Base-by-base conservation (phyloP, 2,113 vertebrate species). In the Tylochromis polylepis region DNA sequence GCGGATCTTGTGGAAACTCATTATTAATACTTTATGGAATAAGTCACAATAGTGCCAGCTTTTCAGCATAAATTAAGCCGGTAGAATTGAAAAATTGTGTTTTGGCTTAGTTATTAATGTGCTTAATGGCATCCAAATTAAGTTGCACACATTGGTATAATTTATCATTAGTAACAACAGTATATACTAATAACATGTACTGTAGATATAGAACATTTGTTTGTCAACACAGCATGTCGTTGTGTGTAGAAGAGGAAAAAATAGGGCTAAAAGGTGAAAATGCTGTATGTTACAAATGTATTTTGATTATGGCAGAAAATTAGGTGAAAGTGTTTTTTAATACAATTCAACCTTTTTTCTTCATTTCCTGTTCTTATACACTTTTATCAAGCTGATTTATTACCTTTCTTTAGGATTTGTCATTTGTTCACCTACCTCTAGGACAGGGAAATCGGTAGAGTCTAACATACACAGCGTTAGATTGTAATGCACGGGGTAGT, bases 381-480 rank as follows among this genome's bases (percentile, higher is more conserved):
- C 43, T 75, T 75, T 12, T 51, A 51, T 75, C 0, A 75, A 49
- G 22, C 24, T 51, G 18, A 20, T 49, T 49, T 49, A 72, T 72
- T 72, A 27, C 14, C 38, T 72, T 18, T 72, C 3, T 29, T 46
- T 46, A 4, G 67, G 67, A 16, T 27, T 46, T 27, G 2, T 49
- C 67, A 29, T 49, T 1, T 46, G 41, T 29, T 49, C 15, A 27
- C 8, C 1, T 0, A 18, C 0, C 22, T 27, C 8, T 16, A 72
- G 41, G 22, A 43, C 12, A 46, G 67, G 1, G 22, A 41, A 49
- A 29, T 46, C 2, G 0, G 2, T 49, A 49, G 43, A 51, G 43
- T 16, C 43, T 75, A 0, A 77, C 11, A 3, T 27, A 77, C 6
- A 0, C 0, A 31, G 11, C 1, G 3, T 72, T 72, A 72, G 1